Evolutionary conservation across 2,888 invertebrate genomes (phyloP).

Genomic region (Drosophila kuntzei): DNA sequence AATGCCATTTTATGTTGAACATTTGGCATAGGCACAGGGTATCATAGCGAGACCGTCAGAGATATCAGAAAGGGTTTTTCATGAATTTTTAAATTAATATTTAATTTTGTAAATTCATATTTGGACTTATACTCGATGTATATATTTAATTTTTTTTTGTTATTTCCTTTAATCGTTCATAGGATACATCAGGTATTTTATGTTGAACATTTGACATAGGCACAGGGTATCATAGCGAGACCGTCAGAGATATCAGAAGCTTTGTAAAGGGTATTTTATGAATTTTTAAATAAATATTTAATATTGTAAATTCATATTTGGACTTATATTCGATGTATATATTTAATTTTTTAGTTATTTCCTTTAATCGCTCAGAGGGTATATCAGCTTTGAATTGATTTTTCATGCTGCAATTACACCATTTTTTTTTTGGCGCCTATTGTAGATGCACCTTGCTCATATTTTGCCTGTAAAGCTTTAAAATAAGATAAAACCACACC

Average conservation of each 20-base stretch:
- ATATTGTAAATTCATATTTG: not conserved
- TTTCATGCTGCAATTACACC: constrained; percentile 4
- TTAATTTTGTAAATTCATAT: too few relatives aligned
- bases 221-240: not conserved
- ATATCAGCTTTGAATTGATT: not conserved
- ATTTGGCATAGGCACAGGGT: constrained; percentile 17
- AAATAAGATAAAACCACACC: constrained; percentile 41
- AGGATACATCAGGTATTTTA: too few relatives aligned
- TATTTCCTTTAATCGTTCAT: too few relatives aligned
- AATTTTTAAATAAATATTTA: not conserved
- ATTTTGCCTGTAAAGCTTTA: constrained; percentile 51
- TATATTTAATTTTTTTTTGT: too few relatives aligned
- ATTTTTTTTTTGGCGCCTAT: constrained; percentile 36
- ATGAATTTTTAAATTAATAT: too few relatives aligned
- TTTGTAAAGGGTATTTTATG: constrained; percentile 1
- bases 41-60: not conserved
- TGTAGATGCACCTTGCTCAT: constrained; percentile 45
- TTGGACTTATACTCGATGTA: too few relatives aligned
- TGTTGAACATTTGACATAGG: constrained; percentile 36
- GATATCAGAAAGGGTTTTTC: too few relatives aligned
- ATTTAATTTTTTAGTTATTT: not conserved
- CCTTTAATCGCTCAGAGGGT: not conserved
- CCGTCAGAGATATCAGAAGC: too few relatives aligned
- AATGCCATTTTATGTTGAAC: constrained; percentile 41
- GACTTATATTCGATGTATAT: not conserved